Conservation (phyloP, 2,888 invertebrate species). For the Conus canariensis region DNA sequence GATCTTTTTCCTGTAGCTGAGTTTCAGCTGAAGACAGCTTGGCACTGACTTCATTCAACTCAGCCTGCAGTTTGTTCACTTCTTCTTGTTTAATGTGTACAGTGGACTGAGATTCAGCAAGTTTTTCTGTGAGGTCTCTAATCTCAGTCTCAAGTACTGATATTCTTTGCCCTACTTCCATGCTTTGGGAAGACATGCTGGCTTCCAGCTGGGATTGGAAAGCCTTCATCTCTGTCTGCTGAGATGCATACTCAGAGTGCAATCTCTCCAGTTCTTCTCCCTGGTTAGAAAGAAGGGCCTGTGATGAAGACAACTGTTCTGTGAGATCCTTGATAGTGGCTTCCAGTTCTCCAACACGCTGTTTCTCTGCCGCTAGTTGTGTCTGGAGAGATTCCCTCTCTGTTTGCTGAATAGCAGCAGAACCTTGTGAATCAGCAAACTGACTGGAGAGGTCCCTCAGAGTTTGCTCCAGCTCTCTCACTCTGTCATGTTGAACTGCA, state of each 20-base stretch:
- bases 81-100: slow-evolving; percentile 15
- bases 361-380: slow-evolving; percentile 33
- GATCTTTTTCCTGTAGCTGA: slow-evolving; percentile 41
- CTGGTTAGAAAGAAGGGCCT: slow-evolving; percentile 8
- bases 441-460: slow-evolving; percentile 23
- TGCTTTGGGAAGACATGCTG: background rate
- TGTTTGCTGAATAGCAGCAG: background rate
- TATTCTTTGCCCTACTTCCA: background rate
- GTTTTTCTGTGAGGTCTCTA: slow-evolving; percentile 39
- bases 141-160: slow-evolving; percentile 13
- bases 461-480: slow-evolving; percentile 30
- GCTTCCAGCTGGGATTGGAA: slow-evolving; percentile 37
- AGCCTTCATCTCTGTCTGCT: slow-evolving; percentile 21
- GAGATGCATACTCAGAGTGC: slow-evolving; percentile 14
- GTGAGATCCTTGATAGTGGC: background rate
- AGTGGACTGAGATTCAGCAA: slow-evolving; percentile 40
- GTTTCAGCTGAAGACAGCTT: slow-evolving; percentile 13
- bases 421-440: slow-evolving; percentile 13
- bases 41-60: slow-evolving; percentile 16
- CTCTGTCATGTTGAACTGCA: background rate
- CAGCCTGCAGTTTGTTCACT: slow-evolving; percentile 23
- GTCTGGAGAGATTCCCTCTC: slow-evolving; percentile 36
- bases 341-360: slow-evolving; percentile 9
- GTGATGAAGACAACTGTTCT: slow-evolving; percentile 15
- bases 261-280: slow-evolving; percentile 22